Conservation (phyloP, 2,113 vertebrate species). For the Vulpes lagopus region DNA sequence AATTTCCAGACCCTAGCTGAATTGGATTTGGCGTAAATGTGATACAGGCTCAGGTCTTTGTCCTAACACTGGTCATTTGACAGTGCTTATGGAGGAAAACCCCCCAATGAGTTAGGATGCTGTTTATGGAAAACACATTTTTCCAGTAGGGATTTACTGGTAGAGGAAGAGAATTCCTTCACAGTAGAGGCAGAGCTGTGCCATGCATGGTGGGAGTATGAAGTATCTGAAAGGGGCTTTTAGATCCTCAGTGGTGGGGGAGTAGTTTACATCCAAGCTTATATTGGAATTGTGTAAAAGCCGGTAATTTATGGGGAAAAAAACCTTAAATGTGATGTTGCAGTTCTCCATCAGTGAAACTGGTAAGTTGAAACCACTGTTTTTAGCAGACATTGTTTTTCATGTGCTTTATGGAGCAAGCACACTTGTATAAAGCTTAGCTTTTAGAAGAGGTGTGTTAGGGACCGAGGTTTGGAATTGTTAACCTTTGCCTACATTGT, state of each 20-base stretch:
- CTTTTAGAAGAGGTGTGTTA: neutral
- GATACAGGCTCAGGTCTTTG: conserved; percentile 72
- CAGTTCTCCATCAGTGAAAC: neutral
- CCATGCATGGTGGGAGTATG: neutral
- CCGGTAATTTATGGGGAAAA: neutral
- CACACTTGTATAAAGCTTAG: neutral
- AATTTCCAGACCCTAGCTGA: conserved; percentile 76
- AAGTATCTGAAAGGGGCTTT: neutral
- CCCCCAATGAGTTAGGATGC: conserved; percentile 64
- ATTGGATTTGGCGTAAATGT: conserved; percentile 73
- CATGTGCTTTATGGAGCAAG: neutral
- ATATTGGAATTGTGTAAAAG: neutral
- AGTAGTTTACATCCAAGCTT: conserved; percentile 16
- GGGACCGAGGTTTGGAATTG: neutral
- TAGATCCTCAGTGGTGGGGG: neutral
- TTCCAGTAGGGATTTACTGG: conserved; percentile 38
- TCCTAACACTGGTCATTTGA: conserved; percentile 76
- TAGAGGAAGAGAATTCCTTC: conserved; percentile 53
- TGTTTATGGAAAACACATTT: conserved; percentile 77
- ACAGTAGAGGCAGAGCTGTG: neutral
- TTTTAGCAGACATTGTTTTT: neutral
- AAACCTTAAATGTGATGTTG: neutral
- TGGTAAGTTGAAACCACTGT: neutral
- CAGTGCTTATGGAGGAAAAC: conserved; percentile 73
- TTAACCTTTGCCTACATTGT: fast-evolving